Conservation (phyloP, 2,113 vertebrate genomes). For the Gopherus flavomarginatus region DNA sequence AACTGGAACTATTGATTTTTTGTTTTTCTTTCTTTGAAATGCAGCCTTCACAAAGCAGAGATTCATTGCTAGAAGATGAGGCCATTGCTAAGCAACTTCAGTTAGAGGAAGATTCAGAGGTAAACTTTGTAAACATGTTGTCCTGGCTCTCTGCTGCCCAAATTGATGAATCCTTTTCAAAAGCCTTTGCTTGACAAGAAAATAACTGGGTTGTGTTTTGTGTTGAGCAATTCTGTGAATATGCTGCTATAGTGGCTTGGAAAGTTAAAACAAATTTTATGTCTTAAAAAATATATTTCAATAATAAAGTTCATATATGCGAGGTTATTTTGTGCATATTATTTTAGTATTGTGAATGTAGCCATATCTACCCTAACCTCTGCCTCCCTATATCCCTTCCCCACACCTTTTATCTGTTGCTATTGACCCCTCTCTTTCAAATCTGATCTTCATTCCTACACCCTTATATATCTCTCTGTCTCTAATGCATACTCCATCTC, state of each 20-base stretch:
- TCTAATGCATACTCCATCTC: background rate
- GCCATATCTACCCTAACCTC: background rate
- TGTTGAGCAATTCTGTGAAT: constrained; percentile 1
- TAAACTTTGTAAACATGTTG: constrained; percentile 62
- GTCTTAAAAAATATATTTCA: background rate
- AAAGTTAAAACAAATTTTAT: background rate
- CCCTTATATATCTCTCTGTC: background rate
- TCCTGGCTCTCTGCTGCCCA: background rate
- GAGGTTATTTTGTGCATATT: background rate
- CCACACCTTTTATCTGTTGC: background rate
- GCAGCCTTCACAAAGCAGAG: constrained; percentile 79
- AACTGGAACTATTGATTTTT: background rate
- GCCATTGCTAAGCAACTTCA: constrained; percentile 90
- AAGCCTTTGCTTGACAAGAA: background rate
- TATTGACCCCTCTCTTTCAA: background rate
- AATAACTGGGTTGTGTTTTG: background rate
- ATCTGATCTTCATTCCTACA: background rate
- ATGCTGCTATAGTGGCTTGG: background rate
- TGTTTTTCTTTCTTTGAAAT: constrained; percentile 55
- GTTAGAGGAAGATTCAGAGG: constrained; percentile 91
- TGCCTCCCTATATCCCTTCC: background rate
- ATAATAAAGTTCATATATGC: background rate
- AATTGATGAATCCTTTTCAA: background rate
- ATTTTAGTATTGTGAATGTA: background rate
- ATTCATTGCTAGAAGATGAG: constrained; percentile 85